Percentiles rank a stretch among this genome's conserved stretches.
These are phyloP conservation scores for Porites rus DNA, from an alignment of 92 coral and sea anemone genomes.

Conservation along the genomic window DNA sequence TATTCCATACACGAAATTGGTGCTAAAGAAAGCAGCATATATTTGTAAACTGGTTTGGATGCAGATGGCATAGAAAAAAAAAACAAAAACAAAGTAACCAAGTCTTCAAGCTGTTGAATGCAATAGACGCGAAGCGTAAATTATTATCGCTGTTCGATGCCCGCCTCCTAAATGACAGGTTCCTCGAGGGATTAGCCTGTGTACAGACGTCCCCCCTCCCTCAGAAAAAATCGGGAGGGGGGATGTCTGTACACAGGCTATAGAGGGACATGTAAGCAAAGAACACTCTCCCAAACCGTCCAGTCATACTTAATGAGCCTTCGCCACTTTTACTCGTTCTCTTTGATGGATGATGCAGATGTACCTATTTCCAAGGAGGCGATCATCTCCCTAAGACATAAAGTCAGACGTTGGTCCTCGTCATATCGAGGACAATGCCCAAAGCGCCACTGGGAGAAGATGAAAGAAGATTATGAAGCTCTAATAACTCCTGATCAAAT, in stretches of 20 bases:
- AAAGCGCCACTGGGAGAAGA: conserved; percentile 47
- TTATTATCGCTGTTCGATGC: conserved; percentile 36
- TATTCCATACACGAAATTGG: too few relatives aligned
- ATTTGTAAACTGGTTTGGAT: too few relatives aligned
- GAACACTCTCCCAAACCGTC: conserved; percentile 37
- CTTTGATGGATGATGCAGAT: neutral
- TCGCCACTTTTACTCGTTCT: conserved; percentile 48
- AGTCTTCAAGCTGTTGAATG: conserved; percentile 29
- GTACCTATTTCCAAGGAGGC: neutral
- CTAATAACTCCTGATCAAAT: conserved; percentile 46
- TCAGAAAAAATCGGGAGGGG: too few relatives aligned
- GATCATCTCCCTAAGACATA: neutral
- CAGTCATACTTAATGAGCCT: conserved; percentile 62
- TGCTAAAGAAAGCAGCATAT: too few relatives aligned
- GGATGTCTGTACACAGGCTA: too few relatives aligned
- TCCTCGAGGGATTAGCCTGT: conserved; percentile 43
- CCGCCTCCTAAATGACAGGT: conserved; percentile 37
- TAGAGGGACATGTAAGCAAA: conserved; percentile 35
- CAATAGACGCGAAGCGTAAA: conserved; percentile 39
- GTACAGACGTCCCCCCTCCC: too few relatives aligned
- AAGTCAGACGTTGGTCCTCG: conserved; percentile 15
- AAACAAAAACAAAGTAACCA: too few relatives aligned
- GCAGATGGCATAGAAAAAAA: too few relatives aligned
- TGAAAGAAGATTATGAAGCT: conserved; percentile 51
- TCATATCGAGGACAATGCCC: neutral